A percentile compares a stretch with the other conserved stretches of the same genome.
Evolutionary conservation across 2,888 invertebrate genomes (phyloP).

Genomic region (Erebia ligea): DNA sequence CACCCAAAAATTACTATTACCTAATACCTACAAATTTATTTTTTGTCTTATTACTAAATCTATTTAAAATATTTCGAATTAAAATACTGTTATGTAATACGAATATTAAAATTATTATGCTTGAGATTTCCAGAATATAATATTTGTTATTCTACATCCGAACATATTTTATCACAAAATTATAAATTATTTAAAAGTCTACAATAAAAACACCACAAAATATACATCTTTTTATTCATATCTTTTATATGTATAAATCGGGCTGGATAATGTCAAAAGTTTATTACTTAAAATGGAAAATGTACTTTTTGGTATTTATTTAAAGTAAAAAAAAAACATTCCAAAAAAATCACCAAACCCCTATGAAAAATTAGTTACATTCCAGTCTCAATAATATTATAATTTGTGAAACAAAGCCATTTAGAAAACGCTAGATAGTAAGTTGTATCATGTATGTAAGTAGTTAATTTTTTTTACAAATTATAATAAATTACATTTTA

Average conservation of each 20-base stretch:
- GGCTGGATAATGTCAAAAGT: not conserved
- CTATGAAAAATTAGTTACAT: not conserved
- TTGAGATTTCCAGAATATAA: too few relatives aligned
- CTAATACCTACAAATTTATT: too few relatives aligned
- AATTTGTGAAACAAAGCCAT: constrained; percentile 1
- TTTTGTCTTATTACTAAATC: too few relatives aligned
- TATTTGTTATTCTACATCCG: too few relatives aligned
- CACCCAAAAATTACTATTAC: too few relatives aligned
- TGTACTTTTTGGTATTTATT: not conserved
- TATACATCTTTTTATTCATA: not conserved
- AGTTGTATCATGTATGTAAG: constrained; percentile 50
- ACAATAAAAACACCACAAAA: too few relatives aligned
- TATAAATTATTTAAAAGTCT: too few relatives aligned
- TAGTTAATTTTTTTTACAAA: constrained; percentile 53
- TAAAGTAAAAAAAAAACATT: not conserved
- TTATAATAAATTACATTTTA: constrained; percentile 51
- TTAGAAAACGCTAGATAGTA: not conserved
- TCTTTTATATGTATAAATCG: not conserved
- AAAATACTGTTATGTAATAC: too few relatives aligned
- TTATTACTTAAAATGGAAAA: not conserved
- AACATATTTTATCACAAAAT: too few relatives aligned
- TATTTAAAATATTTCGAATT: too few relatives aligned
- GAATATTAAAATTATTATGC: too few relatives aligned
- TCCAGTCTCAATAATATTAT: not conserved
- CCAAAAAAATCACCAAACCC: not conserved